Percentiles rank a stretch among this genome's conserved stretches.
Conservation (phyloP, 2,113 vertebrate species). For the Capreolus pygargus region DNA sequence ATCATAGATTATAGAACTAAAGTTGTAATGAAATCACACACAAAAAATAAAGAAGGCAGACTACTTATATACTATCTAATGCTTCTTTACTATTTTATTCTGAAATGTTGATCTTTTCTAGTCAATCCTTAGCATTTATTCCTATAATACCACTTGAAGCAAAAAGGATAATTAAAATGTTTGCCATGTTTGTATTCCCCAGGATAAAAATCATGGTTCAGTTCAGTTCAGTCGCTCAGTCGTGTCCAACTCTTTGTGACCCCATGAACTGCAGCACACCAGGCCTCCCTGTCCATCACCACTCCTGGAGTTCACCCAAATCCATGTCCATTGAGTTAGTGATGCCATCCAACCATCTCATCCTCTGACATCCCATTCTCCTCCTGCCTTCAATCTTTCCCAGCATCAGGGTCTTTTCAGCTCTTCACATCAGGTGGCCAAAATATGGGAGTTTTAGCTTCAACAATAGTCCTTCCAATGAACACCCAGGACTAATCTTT, state of each 20-base stretch:
- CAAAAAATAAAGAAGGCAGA: background rate
- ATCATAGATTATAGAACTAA: background rate
- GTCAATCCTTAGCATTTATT: background rate
- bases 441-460: background rate
- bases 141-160: background rate
- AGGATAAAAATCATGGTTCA: background rate
- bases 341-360: background rate
- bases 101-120: background rate
- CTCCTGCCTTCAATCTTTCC: background rate
- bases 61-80: background rate
- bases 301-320: background rate
- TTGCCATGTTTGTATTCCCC: background rate
- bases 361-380: rapidly evolving
- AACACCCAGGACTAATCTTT: background rate
- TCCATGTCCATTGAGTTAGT: background rate
- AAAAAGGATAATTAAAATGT: background rate
- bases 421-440: background rate
- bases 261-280: rapidly evolving
- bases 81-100: background rate
- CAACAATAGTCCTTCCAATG: background rate
- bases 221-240: background rate
- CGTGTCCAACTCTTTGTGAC: rapidly evolving
- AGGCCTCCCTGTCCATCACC: background rate
- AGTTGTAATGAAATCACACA: background rate
- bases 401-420: background rate